These are phyloP conservation scores for Bombyx mandarina DNA, from an alignment of 1,140 invertebrate species.

Conservation along the genomic window DNA sequence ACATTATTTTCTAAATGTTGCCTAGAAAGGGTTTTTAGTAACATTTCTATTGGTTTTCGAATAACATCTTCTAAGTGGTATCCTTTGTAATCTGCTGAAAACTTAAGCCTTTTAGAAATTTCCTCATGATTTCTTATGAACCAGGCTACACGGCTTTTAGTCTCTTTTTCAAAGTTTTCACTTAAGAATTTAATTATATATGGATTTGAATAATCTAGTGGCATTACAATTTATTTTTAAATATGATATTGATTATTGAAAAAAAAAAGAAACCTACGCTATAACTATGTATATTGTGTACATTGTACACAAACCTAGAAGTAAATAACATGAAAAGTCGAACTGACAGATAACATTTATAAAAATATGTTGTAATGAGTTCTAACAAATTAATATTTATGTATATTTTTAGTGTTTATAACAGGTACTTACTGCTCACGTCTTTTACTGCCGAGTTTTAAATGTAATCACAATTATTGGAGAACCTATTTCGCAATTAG, in stretches of 20 bases:
- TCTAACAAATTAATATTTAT: too few relatives aligned
- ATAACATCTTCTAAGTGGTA: constrained; percentile 12
- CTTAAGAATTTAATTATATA: constrained; percentile 12
- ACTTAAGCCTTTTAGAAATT: constrained; percentile 7
- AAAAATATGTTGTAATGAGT: too few relatives aligned
- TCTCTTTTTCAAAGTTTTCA: constrained; percentile 18
- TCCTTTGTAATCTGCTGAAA: constrained; percentile 6
- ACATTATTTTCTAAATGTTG: constrained; percentile 9
- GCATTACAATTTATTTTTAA: constrained; percentile 10
- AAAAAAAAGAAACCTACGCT: not conserved
- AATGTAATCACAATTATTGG: too few relatives aligned
- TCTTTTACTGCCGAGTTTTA: too few relatives aligned
- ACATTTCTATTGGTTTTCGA: constrained; percentile 8
- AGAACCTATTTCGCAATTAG: too few relatives aligned
- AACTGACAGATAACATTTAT: too few relatives aligned
- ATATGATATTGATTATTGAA: constrained; percentile 3
- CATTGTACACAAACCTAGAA: too few relatives aligned
- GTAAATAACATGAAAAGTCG: too few relatives aligned
- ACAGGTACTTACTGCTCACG: too few relatives aligned
- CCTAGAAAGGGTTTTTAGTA: constrained; percentile 2
- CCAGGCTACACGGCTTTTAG: constrained; percentile 13
- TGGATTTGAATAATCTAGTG: constrained; percentile 16
- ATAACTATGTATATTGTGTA: too few relatives aligned
- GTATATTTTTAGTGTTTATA: too few relatives aligned
- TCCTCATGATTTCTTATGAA: constrained; percentile 17